Conservation (phyloP, 2,888 invertebrate species). For the Tiphia femorata region DNA sequence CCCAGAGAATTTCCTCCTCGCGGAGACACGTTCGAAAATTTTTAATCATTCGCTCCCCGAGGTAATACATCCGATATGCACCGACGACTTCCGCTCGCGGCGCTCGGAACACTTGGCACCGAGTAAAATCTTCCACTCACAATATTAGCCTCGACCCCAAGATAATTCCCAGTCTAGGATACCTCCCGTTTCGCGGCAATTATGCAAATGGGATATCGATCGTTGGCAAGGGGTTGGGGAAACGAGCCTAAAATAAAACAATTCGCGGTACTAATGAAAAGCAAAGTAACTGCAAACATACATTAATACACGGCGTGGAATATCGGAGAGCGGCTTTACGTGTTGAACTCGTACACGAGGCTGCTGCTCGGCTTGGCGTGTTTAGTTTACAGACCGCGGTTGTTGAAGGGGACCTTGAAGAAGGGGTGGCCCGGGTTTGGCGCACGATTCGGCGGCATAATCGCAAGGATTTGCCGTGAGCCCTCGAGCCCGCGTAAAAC, state of each 20-base stretch:
- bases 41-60: too few relatives aligned
- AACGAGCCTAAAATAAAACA: conserved; percentile 31
- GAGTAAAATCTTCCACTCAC: conserved; percentile 26
- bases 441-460: not conserved
- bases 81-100: too few relatives aligned
- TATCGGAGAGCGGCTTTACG: not conserved
- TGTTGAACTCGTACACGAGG: not conserved
- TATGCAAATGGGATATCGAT: conserved; percentile 40
- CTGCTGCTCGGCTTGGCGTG: conserved; percentile 13
- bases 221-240: conserved; percentile 16
- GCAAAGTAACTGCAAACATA: conserved; percentile 4
- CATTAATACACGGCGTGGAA: not conserved
- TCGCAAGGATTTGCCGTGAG: not conserved
- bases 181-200: conserved; percentile 33
- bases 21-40: too few relatives aligned
- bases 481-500: conserved; percentile 2
- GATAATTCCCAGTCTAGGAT: conserved; percentile 20
- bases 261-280: conserved; percentile 11
- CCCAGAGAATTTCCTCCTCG: too few relatives aligned
- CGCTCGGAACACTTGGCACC: conserved; percentile 33
- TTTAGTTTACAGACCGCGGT: conserved; percentile 25
- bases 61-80: too few relatives aligned
- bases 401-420: conserved; percentile 16
- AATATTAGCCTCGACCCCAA: conserved; percentile 31
- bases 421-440: not conserved